These are phyloP conservation scores for Edolisoma coerulescens DNA, from an alignment of 2,113 vertebrate genomes.

Conservation along the genomic window DNA sequence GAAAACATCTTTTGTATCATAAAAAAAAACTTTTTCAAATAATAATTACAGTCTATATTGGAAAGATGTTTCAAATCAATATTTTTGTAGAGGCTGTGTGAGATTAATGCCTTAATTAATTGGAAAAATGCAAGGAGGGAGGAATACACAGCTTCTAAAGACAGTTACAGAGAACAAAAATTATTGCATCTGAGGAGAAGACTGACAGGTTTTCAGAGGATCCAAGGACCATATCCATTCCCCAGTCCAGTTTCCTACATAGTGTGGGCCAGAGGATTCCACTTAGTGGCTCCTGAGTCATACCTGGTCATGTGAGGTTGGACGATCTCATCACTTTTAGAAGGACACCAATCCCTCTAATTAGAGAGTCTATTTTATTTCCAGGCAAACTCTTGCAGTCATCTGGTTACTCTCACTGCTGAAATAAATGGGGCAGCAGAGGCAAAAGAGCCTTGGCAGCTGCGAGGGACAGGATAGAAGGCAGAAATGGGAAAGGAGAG, in stretches of 20 bases:
- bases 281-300: neutral
- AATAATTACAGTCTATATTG: neutral
- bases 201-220: fast-evolving
- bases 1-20: neutral
- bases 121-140: fast-evolving
- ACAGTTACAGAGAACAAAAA: neutral
- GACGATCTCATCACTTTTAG: neutral
- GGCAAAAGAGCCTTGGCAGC: neutral
- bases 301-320: neutral
- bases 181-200: neutral
- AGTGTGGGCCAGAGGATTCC: neutral
- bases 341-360: neutral
- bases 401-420: neutral
- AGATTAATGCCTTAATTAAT: neutral
- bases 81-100: neutral
- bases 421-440: neutral
- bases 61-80: neutral
- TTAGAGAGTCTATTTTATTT: neutral
- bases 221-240: neutral
- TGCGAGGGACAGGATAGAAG: neutral
- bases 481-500: neutral
- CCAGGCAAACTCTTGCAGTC: neutral
- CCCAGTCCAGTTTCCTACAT: neutral
- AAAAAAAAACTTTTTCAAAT: no score
- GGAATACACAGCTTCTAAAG: neutral